Evolutionary conservation across 2,797 vertebrate genomes (phyloP).

Genomic region (Mastacembelus armatus): DNA sequence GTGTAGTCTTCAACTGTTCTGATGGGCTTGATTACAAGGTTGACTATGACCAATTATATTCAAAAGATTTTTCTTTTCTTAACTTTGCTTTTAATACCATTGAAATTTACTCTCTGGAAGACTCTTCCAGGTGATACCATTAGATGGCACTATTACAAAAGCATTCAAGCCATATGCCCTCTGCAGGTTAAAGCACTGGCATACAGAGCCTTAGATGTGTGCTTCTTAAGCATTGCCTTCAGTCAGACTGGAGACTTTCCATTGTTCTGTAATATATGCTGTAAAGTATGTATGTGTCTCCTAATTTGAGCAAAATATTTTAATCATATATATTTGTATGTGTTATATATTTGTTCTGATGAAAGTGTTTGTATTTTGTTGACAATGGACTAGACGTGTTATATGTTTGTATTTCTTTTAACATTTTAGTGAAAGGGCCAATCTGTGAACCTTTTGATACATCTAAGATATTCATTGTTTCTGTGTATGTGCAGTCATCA

Average conservation of each 20-base stretch:
- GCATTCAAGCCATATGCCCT: constrained; percentile 9
- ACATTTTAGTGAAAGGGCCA: not conserved
- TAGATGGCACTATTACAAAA: constrained; percentile 69
- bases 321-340: no score
- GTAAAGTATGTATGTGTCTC: not conserved
- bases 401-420: not conserved
- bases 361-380: not conserved
- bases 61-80: not conserved
- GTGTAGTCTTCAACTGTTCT: constrained; percentile 93
- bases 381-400: not conserved
- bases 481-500: not conserved
- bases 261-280: not conserved
- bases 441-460: not conserved
- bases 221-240: not conserved
- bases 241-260: not conserved
- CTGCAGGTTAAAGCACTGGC: not conserved
- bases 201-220: not conserved
- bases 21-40: constrained; percentile 94
- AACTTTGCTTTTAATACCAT: no score
- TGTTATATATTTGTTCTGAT: no score
- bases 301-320: not conserved
- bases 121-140: constrained; percentile 12
- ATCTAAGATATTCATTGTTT: not conserved
- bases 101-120: no score
- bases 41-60: not conserved